Evolutionary conservation across 2,113 vertebrate species (phyloP).

Genomic region (Pelodiscus sinensis): DNA sequence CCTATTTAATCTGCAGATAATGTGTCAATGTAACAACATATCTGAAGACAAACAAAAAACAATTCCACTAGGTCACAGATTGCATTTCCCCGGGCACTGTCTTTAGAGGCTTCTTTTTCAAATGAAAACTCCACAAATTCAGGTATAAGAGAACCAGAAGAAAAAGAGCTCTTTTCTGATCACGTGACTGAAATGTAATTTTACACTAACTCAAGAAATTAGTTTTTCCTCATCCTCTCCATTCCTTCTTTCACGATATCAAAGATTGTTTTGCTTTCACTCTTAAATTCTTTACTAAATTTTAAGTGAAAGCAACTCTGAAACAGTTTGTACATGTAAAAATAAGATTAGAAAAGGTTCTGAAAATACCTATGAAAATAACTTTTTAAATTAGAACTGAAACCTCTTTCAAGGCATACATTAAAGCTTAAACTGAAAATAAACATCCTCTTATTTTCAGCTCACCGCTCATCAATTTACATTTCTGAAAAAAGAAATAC

Average conservation of each 20-base stretch:
- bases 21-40: not conserved
- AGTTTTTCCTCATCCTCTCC: not conserved
- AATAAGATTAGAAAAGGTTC: not conserved
- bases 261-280: not conserved
- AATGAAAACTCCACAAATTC: not conserved
- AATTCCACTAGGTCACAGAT: not conserved
- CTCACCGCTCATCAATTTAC: not conserved
- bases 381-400: not conserved
- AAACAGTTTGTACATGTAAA: not conserved
- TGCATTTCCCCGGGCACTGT: not conserved
- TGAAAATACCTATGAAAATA: slow-evolving; percentile 3
- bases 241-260: not conserved
- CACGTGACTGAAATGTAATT: not conserved
- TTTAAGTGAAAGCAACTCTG: not conserved
- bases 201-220: not conserved
- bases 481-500: not conserved
- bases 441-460: not conserved
- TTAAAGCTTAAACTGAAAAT: not conserved
- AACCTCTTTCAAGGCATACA: not conserved
- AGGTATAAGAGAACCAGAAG: not conserved
- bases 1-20: not conserved
- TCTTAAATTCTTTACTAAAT: not conserved
- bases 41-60: not conserved
- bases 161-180: not conserved
- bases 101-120: not conserved